A percentile compares a stretch with the other conserved stretches of the same genome.
These are phyloP conservation scores for Harpagoxenus sublaevis DNA, from an alignment of 2,888 invertebrate species.

Conservation along the genomic window DNA sequence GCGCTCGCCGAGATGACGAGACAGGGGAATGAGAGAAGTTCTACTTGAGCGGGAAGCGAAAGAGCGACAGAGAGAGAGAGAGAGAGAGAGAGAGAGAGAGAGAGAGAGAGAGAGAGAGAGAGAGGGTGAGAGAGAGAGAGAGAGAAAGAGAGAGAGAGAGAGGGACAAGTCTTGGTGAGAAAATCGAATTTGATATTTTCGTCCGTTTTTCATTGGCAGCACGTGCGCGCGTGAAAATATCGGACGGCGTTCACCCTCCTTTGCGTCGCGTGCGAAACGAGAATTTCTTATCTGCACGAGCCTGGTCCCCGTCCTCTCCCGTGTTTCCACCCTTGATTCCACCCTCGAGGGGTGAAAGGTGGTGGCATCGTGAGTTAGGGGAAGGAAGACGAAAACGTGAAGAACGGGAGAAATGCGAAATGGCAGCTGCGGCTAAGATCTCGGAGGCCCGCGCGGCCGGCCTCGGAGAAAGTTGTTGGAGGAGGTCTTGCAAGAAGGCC, in stretches of 20 bases:
- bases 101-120: not conserved
- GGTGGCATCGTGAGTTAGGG: constrained; percentile 24
- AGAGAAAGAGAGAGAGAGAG: not conserved
- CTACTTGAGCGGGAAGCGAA: not conserved
- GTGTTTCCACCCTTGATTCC: constrained; percentile 28
- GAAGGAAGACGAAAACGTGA: constrained; percentile 46
- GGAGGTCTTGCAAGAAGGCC: constrained; percentile 64
- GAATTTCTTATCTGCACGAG: constrained; percentile 70
- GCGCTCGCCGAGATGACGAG: constrained; percentile 38
- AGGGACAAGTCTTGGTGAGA: constrained; percentile 46
- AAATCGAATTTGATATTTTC: constrained; percentile 79
- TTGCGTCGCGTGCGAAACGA: constrained; percentile 54
- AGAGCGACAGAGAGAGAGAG: not conserved
- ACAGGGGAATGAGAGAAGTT: constrained; percentile 50
- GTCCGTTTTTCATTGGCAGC: constrained; percentile 75
- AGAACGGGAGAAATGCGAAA: constrained; percentile 68
- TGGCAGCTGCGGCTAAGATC: constrained; percentile 65
- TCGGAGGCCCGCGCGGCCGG: not conserved
- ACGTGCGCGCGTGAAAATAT: constrained; percentile 72
- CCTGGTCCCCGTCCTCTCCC: constrained; percentile 10
- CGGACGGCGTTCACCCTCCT: constrained; percentile 32
- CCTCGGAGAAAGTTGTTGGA: constrained; percentile 70
- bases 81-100: not conserved
- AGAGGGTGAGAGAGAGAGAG: not conserved
- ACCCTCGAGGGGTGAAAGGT: constrained; percentile 43